These are phyloP conservation scores for Spilogale gracilis DNA, from an alignment of 2,113 vertebrate genomes.

Conservation along the genomic window DNA sequence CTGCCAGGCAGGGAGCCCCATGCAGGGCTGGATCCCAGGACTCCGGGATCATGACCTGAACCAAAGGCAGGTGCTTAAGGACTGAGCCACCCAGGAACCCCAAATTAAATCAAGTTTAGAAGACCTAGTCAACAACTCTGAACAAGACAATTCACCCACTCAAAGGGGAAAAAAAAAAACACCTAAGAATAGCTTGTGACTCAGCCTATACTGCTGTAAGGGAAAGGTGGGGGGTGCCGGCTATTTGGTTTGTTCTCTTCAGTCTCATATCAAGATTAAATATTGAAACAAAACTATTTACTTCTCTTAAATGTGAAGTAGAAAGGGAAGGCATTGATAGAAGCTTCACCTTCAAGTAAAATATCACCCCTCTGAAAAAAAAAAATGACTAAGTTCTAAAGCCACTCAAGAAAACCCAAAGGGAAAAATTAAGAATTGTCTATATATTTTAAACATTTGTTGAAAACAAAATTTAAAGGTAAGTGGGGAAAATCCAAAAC, in stretches of 20 bases:
- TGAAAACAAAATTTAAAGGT: constrained; percentile 57
- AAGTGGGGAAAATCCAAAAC: neutral
- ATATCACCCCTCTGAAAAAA: constrained; percentile 52
- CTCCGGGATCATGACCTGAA: no score
- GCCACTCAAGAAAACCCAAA: constrained; percentile 25
- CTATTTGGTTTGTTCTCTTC: neutral
- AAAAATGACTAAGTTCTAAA: constrained; percentile 48
- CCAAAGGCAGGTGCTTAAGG: no score
- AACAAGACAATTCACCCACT: constrained; percentile 69
- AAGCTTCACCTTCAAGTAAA: constrained; percentile 58
- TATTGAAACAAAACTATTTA: constrained; percentile 51
- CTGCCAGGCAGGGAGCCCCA: no score
- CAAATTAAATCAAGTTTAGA: constrained; percentile 55
- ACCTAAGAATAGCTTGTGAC: constrained; percentile 68
- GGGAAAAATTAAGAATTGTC: neutral
- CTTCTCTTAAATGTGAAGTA: constrained; percentile 35
- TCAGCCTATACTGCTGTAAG: neutral
- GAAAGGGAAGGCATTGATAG: neutral
- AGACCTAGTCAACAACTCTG: constrained; percentile 66
- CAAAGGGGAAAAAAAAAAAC: neutral
- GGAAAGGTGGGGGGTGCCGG: accelerated
- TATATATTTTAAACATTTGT: neutral
- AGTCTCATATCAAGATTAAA: constrained; percentile 20
- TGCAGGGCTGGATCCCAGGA: no score
- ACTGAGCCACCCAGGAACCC: no score